Evolutionary conservation across 2,113 vertebrate species (phyloP), one percentile per base, ranked within the genome.

Genomic region (Eulacestoma nigropectus): DNA sequence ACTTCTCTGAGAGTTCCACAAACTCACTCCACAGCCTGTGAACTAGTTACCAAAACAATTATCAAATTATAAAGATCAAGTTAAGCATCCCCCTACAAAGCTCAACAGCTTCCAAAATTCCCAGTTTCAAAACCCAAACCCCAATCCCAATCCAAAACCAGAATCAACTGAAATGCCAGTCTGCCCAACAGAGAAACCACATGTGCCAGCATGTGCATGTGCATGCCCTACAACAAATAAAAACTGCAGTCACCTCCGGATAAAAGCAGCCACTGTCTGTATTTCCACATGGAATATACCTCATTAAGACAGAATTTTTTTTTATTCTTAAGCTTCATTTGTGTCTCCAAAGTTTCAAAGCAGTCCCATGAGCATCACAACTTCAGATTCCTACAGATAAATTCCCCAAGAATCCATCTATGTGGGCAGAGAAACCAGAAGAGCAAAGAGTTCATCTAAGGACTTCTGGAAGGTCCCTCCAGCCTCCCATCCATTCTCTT

Each of bases 321-420:
- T 89, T 77, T 69, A 23, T 72, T 75, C 60, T 62, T 42, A 35
- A 56, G 35, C 15, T 33, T 26, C 32, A n/a, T 4, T 23, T 17
- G 10, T 26, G 6, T 17, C 75, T 76, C 57, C 26, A 3, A 57
- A 62, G 26, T 42, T 92, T 46, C 46, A 59, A 46, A 77, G 72
- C 22, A 59, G 47, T 80, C 88, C 53, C 72, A 74, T 57, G 80
- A 86, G 39, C 59, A 88, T 80, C 95, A 85, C 49, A 62, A 91
- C 92, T 12, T 74, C 11, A 46, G 49, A 75, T 35, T 62, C n/a
- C 70, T 53, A 20, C 37, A 49, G 79, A 80, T 20, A 59, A 78
- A 63, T 10, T n/a, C 37, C 57, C 42, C 14, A 41, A 50, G 47
- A 69, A 63, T 12, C 64, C 49, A 50, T 18, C 20, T 6, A 19